phyloP scores from a whole-genome alignment of 2,797 vertebrate species.

The Anabacerthia variegaticeps region DNA sequence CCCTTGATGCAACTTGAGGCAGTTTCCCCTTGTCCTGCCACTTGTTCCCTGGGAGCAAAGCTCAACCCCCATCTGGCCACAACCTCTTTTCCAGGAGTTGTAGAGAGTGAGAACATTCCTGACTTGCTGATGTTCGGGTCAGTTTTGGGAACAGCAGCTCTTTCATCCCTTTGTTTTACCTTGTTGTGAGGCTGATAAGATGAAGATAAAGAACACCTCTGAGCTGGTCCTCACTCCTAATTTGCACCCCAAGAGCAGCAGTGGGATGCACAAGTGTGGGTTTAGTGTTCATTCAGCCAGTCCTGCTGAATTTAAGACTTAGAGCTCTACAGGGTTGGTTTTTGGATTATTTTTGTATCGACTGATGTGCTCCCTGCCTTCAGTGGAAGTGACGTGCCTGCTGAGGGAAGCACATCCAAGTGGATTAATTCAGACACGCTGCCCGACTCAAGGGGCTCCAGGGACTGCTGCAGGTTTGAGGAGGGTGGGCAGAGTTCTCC shows the following conservation, averaged over 20 bases:
- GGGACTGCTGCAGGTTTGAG: neutral
- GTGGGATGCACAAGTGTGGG: neutral
- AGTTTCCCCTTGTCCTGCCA: neutral
- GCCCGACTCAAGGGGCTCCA: neutral
- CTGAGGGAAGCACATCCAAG: neutral
- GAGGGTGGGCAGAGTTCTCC: neutral
- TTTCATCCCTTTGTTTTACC: neutral
- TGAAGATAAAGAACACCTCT: neutral
- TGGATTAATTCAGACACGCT: neutral
- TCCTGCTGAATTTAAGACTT: fast-evolving
- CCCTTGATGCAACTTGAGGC: neutral
- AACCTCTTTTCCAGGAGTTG: neutral
- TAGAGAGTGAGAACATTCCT: neutral
- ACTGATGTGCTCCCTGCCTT: neutral
- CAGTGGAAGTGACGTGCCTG: neutral
- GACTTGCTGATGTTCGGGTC: neutral
- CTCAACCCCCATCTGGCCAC: fast-evolving
- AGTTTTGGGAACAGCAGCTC: neutral
- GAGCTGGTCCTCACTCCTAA: neutral
- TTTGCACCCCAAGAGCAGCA: neutral
- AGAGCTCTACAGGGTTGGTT: neutral
- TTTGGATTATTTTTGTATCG: neutral
- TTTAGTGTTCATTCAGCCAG: neutral
- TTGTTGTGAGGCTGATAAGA: fast-evolving
- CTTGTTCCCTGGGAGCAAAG: neutral